Evolutionary conservation across 2,113 vertebrate genomes (phyloP).

Genomic region (Promerops cafer): DNA sequence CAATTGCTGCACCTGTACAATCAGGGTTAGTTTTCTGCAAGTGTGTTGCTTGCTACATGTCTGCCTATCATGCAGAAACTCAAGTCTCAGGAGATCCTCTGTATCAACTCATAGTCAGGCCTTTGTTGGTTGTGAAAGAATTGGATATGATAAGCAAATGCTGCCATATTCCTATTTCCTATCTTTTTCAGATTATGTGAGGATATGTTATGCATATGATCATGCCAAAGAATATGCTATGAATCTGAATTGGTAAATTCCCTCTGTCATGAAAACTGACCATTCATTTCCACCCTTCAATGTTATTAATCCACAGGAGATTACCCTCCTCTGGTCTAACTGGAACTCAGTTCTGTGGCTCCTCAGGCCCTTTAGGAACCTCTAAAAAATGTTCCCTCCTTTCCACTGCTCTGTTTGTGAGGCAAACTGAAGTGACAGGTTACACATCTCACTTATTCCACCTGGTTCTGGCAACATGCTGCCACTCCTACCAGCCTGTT

Average conservation of each 20-base stretch:
- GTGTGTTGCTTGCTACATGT: background rate
- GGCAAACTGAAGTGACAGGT: background rate
- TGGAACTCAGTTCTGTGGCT: background rate
- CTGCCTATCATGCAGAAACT: background rate
- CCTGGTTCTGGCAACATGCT: background rate
- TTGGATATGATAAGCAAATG: background rate
- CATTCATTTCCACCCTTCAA: background rate
- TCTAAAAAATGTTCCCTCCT: background rate
- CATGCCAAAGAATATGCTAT: background rate
- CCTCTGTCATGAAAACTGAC: background rate
- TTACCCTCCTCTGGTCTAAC: background rate
- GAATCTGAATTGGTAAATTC: background rate
- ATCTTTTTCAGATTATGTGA: background rate
- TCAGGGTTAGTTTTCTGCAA: background rate
- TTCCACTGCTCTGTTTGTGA: background rate
- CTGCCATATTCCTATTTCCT: background rate
- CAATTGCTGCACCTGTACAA: background rate
- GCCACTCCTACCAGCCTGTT: background rate
- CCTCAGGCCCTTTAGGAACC: background rate
- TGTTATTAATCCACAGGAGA: background rate
- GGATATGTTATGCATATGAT: background rate
- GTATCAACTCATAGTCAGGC: background rate
- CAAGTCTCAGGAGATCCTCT: background rate
- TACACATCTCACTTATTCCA: background rate
- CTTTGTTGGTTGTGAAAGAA: background rate